A percentile compares a stretch with the other conserved stretches of the same genome.
These are phyloP conservation scores for Misgurnus anguillicaudatus DNA, from an alignment of 2,113 vertebrate species.

Conservation along the genomic window DNA sequence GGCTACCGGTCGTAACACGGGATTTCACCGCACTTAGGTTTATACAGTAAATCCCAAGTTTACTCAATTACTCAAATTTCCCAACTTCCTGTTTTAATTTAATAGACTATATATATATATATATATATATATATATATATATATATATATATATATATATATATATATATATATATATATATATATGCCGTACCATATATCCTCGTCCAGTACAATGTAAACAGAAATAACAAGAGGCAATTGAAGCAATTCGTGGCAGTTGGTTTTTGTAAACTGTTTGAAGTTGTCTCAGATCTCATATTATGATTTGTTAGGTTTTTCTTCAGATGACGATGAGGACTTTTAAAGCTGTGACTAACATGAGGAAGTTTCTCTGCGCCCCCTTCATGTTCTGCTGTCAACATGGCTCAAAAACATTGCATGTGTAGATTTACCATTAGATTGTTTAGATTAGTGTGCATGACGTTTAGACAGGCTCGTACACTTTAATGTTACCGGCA, in stretches of 20 bases:
- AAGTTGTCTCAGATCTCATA: neutral
- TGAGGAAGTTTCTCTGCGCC: neutral
- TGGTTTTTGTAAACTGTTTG: slow-evolving; percentile 9
- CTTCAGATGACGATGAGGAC: neutral
- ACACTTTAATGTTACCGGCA: neutral
- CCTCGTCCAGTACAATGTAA: slow-evolving; percentile 9
- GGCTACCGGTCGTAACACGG: neutral
- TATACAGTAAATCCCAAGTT: neutral
- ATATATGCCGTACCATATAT: neutral
- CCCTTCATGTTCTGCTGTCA: neutral
- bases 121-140: no score
- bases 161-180: neutral
- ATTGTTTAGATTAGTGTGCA: neutral
- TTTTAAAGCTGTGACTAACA: slow-evolving; percentile 24
- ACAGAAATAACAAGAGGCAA: slow-evolving; percentile 15
- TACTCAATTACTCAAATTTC: neutral
- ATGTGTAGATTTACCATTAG: neutral
- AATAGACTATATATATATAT: no score
- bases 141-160: neutral
- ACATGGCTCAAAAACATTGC: neutral
- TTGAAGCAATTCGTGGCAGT: neutral
- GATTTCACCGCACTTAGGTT: neutral
- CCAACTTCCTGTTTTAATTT: no score
- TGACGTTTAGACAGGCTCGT: neutral
- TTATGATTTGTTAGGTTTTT: slow-evolving; percentile 20